Evolutionary conservation across 2,113 vertebrate genomes (phyloP), one percentile per base, ranked within the genome.

Genomic region (Sitta europaea): DNA sequence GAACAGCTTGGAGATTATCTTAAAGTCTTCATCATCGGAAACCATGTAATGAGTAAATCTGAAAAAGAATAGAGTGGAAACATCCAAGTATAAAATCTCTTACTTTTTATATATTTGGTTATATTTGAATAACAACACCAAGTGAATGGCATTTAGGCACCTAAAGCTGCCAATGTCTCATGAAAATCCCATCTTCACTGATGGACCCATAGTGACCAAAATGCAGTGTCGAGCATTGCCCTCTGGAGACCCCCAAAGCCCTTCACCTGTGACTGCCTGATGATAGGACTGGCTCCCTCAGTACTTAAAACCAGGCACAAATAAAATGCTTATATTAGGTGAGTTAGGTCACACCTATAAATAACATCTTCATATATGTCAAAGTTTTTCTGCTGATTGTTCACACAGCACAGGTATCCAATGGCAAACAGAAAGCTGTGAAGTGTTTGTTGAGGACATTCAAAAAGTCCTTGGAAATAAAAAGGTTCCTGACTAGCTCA

Each of bases 121-220:
- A 31, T 86, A 61, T 82, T 86, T 45, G 19, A 83, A 70, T 76
- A 73, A 54, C 20, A 76, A 15, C 24, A 53, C 12, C 11, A 45
- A 70, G 6, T 62, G 38, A 63, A 74, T 36, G 16, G 24, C 16
- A 54, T 74, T 91, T 77, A 58, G 35, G 38, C 11, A 62, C 35
- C 6, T 65, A 76, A 79, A 65, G 6, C 8, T 73, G 12, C 21
- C n/a, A 58, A 24, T 6, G 6, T 4, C 6, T 81, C 27, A 31
- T 42, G 29, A 89, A 80, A 92, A 77, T 54, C 25, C 14, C 7
- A 6, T 47, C 33, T 77, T 68, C 25, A 36, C 12, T 1, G 0
- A 29, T 16, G 4, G 14, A 35, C 12, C 9, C 0, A 0, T 23
- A 43, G 23, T 21, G 23, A 33, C 19, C 0, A 0, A 76, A 55